Conservation (phyloP, 1,140 invertebrate genomes). For the Caenorhabditis inopinata region DNA sequence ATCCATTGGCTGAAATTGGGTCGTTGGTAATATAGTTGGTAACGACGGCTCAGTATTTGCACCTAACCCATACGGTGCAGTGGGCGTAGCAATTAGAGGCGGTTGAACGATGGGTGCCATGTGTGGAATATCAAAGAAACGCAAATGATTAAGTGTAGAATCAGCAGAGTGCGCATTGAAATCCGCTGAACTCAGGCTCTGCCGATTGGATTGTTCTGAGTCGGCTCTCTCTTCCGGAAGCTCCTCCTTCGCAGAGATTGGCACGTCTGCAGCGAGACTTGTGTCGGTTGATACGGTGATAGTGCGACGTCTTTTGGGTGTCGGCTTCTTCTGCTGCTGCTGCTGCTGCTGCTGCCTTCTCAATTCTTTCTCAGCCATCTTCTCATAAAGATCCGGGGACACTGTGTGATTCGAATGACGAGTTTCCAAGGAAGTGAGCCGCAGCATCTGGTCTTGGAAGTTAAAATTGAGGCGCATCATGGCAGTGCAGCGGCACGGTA, state of each 20-base stretch:
- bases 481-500: constrained; percentile 58
- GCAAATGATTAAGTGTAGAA: background rate
- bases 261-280: no score
- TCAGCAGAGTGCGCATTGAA: background rate
- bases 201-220: background rate
- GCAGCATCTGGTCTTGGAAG: constrained; percentile 39
- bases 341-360: no score
- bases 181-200: background rate
- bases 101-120: no score
- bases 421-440: constrained; percentile 45
- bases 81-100: no score
- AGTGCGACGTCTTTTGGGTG: background rate
- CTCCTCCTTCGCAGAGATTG: background rate
- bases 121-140: no score
- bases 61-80: no score
- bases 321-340: no score
- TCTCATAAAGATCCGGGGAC: background rate
- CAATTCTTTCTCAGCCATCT: background rate
- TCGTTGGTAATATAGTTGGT: no score
- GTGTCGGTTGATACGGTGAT: no score
- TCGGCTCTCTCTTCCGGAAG: background rate
- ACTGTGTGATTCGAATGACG: constrained; percentile 27
- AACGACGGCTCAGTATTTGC: no score
- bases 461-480: constrained; percentile 61
- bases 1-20: no score